These are phyloP conservation scores for Bombylius major DNA, from an alignment of 2,888 invertebrate genomes.

Conservation along the genomic window DNA sequence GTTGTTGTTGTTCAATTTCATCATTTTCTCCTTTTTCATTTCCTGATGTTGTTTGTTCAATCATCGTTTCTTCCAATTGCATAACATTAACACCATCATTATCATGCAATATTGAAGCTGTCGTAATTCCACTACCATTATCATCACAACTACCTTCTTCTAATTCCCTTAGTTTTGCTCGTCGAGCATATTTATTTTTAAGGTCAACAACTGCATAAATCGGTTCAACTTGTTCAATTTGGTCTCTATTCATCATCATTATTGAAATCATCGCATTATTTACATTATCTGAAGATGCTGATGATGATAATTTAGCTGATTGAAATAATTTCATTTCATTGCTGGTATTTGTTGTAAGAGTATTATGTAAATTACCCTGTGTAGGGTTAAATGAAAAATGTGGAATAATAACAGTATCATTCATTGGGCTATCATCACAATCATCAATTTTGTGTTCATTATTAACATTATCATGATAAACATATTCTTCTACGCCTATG, in stretches of 20 bases:
- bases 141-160: slow-evolving; percentile 13
- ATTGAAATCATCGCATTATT: neutral
- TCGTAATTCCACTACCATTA: neutral
- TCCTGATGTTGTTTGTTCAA: neutral
- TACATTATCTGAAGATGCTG: slow-evolving; percentile 12
- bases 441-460: neutral
- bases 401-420: neutral
- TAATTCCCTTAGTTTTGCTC: slow-evolving; percentile 17
- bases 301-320: slow-evolving; percentile 2
- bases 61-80: too few relatives aligned
- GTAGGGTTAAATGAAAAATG: neutral
- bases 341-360: neutral
- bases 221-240: slow-evolving; percentile 16
- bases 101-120: too few relatives aligned
- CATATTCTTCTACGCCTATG: too few relatives aligned
- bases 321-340: neutral
- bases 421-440: slow-evolving; percentile 1
- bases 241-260: too few relatives aligned
- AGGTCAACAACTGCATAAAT: slow-evolving; percentile 28
- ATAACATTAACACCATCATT: too few relatives aligned
- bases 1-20: neutral
- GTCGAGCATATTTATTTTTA: slow-evolving; percentile 24
- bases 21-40: neutral
- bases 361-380: too few relatives aligned
- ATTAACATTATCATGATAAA: too few relatives aligned